phyloP scores from a whole-genome alignment of 2,113 vertebrate genomes.

The Anguilla rostrata region DNA sequence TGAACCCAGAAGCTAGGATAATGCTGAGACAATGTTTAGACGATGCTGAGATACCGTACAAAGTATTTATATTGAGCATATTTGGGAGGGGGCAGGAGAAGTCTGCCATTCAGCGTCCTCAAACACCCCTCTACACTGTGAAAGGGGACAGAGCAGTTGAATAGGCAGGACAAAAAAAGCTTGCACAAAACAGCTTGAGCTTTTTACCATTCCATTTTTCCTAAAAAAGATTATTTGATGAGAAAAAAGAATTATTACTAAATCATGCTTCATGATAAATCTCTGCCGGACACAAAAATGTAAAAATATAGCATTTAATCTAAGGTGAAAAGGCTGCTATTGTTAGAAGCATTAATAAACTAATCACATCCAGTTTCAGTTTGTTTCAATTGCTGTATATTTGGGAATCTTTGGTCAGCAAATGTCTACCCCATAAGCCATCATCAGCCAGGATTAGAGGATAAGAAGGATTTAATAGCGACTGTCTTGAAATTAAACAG shows the following conservation, averaged over 20 bases:
- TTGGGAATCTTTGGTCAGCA: background rate
- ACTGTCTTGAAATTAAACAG: conserved; percentile 1
- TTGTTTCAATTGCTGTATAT: background rate
- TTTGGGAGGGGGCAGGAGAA: background rate
- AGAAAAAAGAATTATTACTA: background rate
- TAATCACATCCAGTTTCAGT: background rate
- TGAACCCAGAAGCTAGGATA: background rate
- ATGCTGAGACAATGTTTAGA: background rate
- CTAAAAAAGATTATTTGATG: background rate
- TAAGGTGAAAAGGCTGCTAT: background rate
- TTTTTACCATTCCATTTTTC: no score
- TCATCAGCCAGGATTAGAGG: background rate
- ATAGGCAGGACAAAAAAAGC: background rate
- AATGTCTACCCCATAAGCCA: background rate
- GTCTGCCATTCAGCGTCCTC: background rate
- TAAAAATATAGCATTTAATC: background rate
- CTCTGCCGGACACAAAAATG: background rate
- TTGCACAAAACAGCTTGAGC: background rate
- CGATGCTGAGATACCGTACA: background rate
- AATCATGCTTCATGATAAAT: background rate
- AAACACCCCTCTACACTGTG: background rate
- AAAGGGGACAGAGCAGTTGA: background rate
- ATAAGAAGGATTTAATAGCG: conserved; percentile 4
- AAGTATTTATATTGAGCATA: background rate
- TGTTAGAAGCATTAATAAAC: background rate